Base-by-base conservation (phyloP, 23 tunicate species). In the Ascidia mentula region DNA sequence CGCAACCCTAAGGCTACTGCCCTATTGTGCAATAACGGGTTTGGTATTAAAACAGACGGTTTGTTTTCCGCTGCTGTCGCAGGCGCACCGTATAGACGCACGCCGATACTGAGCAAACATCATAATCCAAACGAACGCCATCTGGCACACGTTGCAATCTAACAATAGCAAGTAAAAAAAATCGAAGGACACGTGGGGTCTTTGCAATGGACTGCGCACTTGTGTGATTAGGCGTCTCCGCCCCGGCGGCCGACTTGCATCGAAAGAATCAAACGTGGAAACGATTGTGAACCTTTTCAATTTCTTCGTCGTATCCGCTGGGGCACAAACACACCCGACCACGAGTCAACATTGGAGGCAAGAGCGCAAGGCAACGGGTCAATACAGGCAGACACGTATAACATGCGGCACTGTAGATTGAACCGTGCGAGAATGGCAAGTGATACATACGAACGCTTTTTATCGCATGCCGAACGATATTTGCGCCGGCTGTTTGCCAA, bases 101-200 rank as follows among this genome's bases (percentile, higher is more conserved):
- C 65, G 65, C 24, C 65, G n/a, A 53, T 53, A 28, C 1, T 20
- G 65, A 53, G 65, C 65, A 53, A 53, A 53, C 65, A 53, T 28
- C 28, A 53, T 53, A 53, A 53, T 53, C 65, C 65, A 53, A 53
- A 53, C 65, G 65, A 53, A 53, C 65, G 65, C 65, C 65, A 53
- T 53, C 65, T 53, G 65, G 65, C 65, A 53, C 65, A 53, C 65
- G 65, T 53, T 53, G 65, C 65, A 53, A 53, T 53, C 13, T 28
- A 53, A 53, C 65, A 53, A 53, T 20, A 28, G 65, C 65, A 53
- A 26, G 65, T 26, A 9, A n/a, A n/a, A n/a, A n/a, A 53, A 53
- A 53, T 53, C 65, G 65, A 53, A 53, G 65, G 53, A 28, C 65
- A n/a, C n/a, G n/a, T n/a, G n/a, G n/a, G n/a, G 65, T 20, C 22